Evolutionary conservation across 2,797 vertebrate species (phyloP), one percentile per base, ranked within the genome.

Genomic region (Nyctalus aviator): DNA sequence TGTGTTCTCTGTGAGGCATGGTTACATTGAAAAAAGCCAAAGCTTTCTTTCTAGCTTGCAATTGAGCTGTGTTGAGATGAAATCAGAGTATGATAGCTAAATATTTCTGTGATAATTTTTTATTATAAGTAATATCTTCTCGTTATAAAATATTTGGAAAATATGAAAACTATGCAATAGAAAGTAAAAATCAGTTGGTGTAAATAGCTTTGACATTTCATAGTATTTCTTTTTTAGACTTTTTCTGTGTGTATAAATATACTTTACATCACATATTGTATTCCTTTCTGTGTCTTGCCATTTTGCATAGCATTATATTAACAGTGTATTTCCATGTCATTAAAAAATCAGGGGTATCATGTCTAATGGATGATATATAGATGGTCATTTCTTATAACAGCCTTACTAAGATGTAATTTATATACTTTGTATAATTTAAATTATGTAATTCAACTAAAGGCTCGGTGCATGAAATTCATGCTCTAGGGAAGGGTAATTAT

Each of bases 81-180:
- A 64, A 59, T 84, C 10, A 59, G 11, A 27, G 13, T 55, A 84
- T 44, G 71, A 69, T 78, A 78, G 35, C 21, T 78, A 64, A 81
- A 84, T 77, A 84, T 66, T 91, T 94, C 6, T 48, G 37, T 71
- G 84, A 75, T 35, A 57, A 76, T 94, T 88, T 90, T 96, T 93
- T 48, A 88, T 84, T 76, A 94, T 77, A 94, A 84, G n/a, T 64
- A 72, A 81, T 90, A 90, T 37, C 6, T 44, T 84, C 53, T 90
- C 2, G 82, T 88, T 86, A 83, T 59, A 10, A 46, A 83, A 83
- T 73, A 93, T 75, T 94, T 85, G 48, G 48, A 89, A 96, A 95
- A 83, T 83, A 79, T 86, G 35, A 91, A 89, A 86, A 86, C 59
- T 48, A 88, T 88, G 46, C 48, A 91, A 85, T 91, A 71, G 55